phyloP scores from a whole-genome alignment of 2,888 invertebrate genomes.

The Dioctria linearis region DNA sequence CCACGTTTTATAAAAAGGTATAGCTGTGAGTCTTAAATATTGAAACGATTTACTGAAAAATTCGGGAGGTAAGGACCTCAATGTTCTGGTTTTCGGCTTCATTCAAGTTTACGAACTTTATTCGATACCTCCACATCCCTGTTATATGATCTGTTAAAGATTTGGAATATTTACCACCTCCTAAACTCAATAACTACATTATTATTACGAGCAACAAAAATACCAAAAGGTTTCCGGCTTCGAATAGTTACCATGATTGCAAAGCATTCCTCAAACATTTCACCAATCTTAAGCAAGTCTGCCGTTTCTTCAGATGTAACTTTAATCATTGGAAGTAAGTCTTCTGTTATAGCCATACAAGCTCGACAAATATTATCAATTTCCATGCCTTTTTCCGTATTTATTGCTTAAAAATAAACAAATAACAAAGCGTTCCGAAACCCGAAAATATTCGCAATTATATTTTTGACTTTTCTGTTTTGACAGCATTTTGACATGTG shows the following conservation, averaged over 20 bases:
- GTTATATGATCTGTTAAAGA: too few species aligned
- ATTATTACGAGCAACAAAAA: not conserved
- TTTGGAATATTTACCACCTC: too few species aligned
- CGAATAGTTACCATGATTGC: conserved; percentile 6
- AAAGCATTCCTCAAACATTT: conserved; percentile 47
- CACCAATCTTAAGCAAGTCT: conserved; percentile 20
- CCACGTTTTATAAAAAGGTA: too few species aligned
- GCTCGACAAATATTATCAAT: conserved; percentile 36
- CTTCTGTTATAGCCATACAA: conserved; percentile 10
- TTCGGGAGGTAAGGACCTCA: too few species aligned
- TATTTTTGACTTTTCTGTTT: too few species aligned
- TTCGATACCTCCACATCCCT: too few species aligned
- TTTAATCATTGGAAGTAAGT: conserved; percentile 28
- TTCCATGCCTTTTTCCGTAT: conserved; percentile 15
- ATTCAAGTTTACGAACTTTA: too few species aligned
- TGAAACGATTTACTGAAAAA: too few species aligned
- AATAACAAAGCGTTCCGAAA: conserved; percentile 35
- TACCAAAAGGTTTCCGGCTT: not conserved
- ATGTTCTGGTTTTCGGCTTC: too few species aligned
- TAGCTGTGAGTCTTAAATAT: too few species aligned
- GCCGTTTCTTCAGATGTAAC: not conserved
- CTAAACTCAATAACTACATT: too few species aligned
- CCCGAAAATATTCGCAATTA: not conserved
- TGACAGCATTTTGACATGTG: too few species aligned
- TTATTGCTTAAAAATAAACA: conserved; percentile 25